Conservation (phyloP, 1,140 invertebrate species). For the Dreissena rostriformis region DNA sequence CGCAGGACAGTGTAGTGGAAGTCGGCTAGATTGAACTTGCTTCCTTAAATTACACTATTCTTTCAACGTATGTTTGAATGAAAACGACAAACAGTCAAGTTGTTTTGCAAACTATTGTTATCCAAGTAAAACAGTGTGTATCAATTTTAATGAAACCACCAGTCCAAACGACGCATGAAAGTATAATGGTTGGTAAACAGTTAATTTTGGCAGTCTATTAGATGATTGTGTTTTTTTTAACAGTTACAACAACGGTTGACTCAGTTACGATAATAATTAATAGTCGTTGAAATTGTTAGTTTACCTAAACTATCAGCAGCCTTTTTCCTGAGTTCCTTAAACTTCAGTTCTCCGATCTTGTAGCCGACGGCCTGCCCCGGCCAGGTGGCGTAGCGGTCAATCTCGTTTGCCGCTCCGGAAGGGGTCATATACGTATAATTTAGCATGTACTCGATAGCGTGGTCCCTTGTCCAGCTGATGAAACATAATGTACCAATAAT, state of each 20-base stretch:
- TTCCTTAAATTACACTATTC: background rate
- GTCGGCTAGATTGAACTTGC: constrained; percentile 60
- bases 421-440: constrained; percentile 70
- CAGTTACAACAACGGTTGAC: too few relatives aligned
- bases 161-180: too few relatives aligned
- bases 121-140: too few relatives aligned
- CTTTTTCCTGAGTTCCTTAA: background rate
- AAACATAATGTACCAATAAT: too few relatives aligned
- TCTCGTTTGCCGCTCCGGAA: constrained; percentile 70
- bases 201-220: too few relatives aligned
- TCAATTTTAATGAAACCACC: too few relatives aligned
- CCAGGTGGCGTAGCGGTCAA: constrained; percentile 81
- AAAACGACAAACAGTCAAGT: too few relatives aligned
- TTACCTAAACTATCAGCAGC: background rate
- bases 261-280: too few relatives aligned
- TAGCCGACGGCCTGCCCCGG: constrained; percentile 82
- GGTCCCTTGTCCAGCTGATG: constrained; percentile 78
- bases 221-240: too few relatives aligned
- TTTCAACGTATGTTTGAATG: too few relatives aligned
- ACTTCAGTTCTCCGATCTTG: constrained; percentile 81
- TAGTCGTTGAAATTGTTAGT: constrained; percentile 63
- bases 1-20: constrained; percentile 79
- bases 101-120: too few relatives aligned
- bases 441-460: constrained; percentile 80
- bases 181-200: too few relatives aligned